Evolutionary conservation across 1,140 invertebrate species (phyloP).

Genomic region (Diabrotica virgifera): DNA sequence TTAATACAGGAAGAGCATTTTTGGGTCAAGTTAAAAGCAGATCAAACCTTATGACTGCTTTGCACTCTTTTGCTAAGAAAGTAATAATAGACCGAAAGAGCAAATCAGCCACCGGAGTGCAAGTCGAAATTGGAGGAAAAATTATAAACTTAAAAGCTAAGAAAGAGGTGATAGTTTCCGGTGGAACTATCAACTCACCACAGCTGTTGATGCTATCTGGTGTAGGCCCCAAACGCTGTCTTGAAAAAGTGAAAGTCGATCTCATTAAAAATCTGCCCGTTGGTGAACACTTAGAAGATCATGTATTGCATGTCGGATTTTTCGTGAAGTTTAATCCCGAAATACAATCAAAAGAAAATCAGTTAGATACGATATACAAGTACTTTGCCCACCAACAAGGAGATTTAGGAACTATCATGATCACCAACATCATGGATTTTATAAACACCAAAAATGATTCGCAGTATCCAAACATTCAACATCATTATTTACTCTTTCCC

Average conservation of each 20-base stretch:
- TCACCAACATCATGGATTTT: constrained; percentile 32
- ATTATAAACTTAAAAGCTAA: constrained; percentile 51
- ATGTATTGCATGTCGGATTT: constrained; percentile 37
- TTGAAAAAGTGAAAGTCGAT: constrained; percentile 59
- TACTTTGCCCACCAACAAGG: constrained; percentile 11
- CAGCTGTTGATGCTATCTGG: constrained; percentile 72
- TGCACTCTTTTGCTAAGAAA: constrained; percentile 50
- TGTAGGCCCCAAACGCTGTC: constrained; percentile 64
- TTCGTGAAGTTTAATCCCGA: constrained; percentile 21
- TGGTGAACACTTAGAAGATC: constrained; percentile 54
- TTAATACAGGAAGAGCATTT: constrained; percentile 75
- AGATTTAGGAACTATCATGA: constrained; percentile 25
- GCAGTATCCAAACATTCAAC: constrained; percentile 30
- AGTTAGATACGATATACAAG: constrained; percentile 71
- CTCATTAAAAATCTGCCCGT: constrained; percentile 60
- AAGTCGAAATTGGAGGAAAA: constrained; percentile 38
- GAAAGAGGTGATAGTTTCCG: constrained; percentile 63
- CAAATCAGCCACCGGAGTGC: constrained; percentile 30
- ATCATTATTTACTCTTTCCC: constrained; percentile 51
- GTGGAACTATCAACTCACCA: constrained; percentile 60
- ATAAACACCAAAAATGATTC: constrained; percentile 28
- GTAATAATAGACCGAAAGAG: constrained; percentile 43
- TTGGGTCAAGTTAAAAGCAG: constrained; percentile 57
- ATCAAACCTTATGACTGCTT: constrained; percentile 56
- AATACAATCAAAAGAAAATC: constrained; percentile 17